Conservation (phyloP, 2,113 vertebrate genomes). For the Ceyx melanurus region DNA sequence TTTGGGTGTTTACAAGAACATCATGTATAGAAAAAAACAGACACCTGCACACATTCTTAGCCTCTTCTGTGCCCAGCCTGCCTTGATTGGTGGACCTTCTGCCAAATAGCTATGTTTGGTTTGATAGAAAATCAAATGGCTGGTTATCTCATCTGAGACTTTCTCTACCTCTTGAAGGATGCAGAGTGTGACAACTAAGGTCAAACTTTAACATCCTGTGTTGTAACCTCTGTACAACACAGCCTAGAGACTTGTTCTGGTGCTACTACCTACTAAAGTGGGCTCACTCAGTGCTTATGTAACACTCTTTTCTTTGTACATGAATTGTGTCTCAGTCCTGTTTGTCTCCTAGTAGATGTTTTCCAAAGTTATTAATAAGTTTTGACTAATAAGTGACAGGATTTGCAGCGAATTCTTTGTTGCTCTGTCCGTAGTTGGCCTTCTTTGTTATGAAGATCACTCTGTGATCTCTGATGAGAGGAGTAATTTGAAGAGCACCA, state of each 20-base stretch:
- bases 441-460: not conserved
- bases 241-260: slow-evolving; percentile 3
- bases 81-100: not conserved
- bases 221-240: slow-evolving; percentile 12
- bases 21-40: not conserved
- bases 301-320: not conserved
- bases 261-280: not conserved
- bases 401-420: not conserved
- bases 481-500: not conserved
- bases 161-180: not conserved
- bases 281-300: not conserved
- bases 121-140: not conserved
- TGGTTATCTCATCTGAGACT: not conserved
- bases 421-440: not conserved
- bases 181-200: not conserved
- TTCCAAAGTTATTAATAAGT: not conserved
- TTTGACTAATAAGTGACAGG: not conserved
- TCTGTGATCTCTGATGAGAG: not conserved
- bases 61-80: not conserved
- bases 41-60: not conserved
- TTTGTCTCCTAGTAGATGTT: slow-evolving; percentile 4
- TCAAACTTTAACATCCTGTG: not conserved
- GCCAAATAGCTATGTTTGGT: not conserved
- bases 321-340: not conserved
- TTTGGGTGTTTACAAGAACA: not conserved